Evolutionary conservation across 2,888 invertebrate species (phyloP).

Genomic region (Leptinotarsa tumamoca): DNA sequence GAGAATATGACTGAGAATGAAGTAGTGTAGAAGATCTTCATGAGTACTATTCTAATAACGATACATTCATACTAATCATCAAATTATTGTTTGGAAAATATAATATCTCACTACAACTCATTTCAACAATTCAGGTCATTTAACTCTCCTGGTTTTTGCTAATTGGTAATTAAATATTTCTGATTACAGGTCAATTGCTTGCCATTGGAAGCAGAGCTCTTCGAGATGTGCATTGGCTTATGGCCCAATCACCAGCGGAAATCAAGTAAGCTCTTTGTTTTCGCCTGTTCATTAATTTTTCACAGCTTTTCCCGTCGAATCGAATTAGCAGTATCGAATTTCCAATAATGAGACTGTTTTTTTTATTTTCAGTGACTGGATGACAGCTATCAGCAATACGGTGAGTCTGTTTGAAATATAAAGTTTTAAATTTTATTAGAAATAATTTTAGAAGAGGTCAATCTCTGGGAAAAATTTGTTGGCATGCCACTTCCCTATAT

Average conservation of each 20-base stretch:
- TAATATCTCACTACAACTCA: too few relatives aligned
- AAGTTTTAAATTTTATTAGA: too few relatives aligned
- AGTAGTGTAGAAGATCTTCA: too few relatives aligned
- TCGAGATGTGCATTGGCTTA: slow-evolving; percentile 83
- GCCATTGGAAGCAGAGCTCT: slow-evolving; percentile 78
- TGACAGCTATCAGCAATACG: slow-evolving; percentile 83
- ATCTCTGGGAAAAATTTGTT: too few relatives aligned
- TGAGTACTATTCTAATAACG: too few relatives aligned
- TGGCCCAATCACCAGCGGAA: slow-evolving; percentile 82
- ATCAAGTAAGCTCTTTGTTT: slow-evolving; percentile 74
- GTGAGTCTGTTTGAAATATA: slow-evolving; percentile 68
- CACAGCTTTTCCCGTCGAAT: neutral
- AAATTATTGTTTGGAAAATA: too few relatives aligned
- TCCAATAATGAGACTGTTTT: slow-evolving; percentile 50
- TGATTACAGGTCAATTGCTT: slow-evolving; percentile 72
- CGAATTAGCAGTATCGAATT: slow-evolving; percentile 28
- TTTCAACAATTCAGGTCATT: too few relatives aligned
- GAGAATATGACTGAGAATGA: too few relatives aligned
- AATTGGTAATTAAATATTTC: slow-evolving; percentile 50
- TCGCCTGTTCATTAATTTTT: neutral
- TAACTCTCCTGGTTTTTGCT: neutral
- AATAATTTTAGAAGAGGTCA: too few relatives aligned
- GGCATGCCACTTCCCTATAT: too few relatives aligned
- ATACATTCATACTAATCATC: too few relatives aligned
- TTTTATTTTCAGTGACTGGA: slow-evolving; percentile 77